Evolutionary conservation across 2,113 vertebrate species (phyloP).

Genomic region (Sphaerodactylus townsendi): DNA sequence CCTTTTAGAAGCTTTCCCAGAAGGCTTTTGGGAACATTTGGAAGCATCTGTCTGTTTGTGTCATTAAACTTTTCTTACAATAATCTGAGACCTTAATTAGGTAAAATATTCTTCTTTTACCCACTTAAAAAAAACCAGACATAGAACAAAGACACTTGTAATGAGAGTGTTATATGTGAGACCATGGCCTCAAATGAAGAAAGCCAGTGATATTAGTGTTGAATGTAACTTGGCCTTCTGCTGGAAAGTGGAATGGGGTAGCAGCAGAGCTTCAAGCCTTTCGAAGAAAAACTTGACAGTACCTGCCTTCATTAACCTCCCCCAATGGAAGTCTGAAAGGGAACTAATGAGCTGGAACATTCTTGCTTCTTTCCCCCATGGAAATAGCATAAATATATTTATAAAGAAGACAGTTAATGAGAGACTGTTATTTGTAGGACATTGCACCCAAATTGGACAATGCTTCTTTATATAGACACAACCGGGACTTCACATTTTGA

Average conservation of each 20-base stretch:
- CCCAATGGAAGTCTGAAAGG: constrained; percentile 59
- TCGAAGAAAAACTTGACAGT: background rate
- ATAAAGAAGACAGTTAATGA: constrained; percentile 59
- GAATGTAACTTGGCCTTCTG: background rate
- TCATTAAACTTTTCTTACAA: constrained; percentile 56
- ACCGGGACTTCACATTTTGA: constrained; percentile 29
- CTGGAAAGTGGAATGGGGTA: background rate
- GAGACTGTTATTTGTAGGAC: constrained; percentile 55
- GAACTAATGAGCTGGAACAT: constrained; percentile 38
- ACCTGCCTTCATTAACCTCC: constrained; percentile 8
- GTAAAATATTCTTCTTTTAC: constrained; percentile 27
- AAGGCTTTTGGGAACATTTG: background rate
- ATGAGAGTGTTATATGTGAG: constrained; percentile 58
- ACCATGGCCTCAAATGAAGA: background rate
- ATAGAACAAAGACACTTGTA: constrained; percentile 62
- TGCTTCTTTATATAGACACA: background rate
- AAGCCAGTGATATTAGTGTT: background rate
- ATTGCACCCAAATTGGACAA: background rate
- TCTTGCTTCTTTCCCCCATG: constrained; percentile 40
- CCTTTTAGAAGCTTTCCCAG: background rate
- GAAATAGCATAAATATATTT: constrained; percentile 60
- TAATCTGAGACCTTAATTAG: constrained; percentile 48
- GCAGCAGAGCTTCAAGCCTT: background rate
- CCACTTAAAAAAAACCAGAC: constrained; percentile 31
- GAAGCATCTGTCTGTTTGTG: constrained; percentile 56